A percentile compares a stretch with the other conserved stretches of the same genome.
These are phyloP conservation scores for Heliothis subflexa DNA, from an alignment of 1,140 invertebrate species.

Conservation along the genomic window DNA sequence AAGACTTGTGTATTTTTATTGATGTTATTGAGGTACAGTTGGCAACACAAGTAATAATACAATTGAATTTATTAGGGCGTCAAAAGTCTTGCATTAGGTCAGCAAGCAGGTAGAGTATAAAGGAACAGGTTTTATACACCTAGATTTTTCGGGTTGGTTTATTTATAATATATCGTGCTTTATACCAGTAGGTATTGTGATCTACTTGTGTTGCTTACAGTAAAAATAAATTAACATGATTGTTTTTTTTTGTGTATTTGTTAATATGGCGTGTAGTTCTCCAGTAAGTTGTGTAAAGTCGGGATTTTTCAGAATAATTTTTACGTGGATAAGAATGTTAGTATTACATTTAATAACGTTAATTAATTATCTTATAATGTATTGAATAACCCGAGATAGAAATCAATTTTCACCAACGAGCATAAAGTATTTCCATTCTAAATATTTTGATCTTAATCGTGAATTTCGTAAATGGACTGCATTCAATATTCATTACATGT, in stretches of 20 bases:
- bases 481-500: background rate
- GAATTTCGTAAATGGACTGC: background rate
- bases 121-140: too few relatives aligned
- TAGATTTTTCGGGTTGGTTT: too few relatives aligned
- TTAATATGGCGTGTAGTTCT: background rate
- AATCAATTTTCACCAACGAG: background rate
- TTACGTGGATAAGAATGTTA: background rate
- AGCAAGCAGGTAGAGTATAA: too few relatives aligned
- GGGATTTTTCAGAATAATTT: background rate
- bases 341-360: background rate
- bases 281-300: background rate
- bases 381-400: background rate
- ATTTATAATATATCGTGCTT: too few relatives aligned
- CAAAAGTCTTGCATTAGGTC: too few relatives aligned
- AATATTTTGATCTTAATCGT: background rate
- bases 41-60: background rate
- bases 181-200: background rate
- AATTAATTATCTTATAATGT: background rate
- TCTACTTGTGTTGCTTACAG: background rate
- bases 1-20: slow-evolving; percentile 26
- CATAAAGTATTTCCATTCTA: background rate
- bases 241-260: background rate
- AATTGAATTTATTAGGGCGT: too few relatives aligned
- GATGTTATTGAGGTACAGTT: background rate
- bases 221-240: background rate